Conservation (phyloP, 2,797 vertebrate genomes). For the Phylloscopus collybita region DNA sequence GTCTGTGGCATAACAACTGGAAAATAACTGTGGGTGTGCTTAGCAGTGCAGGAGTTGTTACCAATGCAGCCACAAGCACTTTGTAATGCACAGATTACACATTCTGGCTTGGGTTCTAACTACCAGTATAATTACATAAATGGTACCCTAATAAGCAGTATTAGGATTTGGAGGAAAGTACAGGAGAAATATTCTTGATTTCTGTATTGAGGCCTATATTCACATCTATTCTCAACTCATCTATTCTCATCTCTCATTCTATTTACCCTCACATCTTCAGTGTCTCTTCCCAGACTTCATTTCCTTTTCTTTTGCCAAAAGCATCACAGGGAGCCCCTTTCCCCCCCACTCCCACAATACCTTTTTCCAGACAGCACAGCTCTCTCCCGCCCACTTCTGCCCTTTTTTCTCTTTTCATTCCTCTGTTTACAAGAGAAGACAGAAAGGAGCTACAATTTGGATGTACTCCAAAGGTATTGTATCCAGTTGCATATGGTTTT, state of each 20-base stretch:
- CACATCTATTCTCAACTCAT: too few species aligned
- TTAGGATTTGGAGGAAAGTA: not conserved
- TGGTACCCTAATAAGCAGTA: not conserved
- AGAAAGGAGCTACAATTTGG: not conserved
- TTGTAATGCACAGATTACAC: not conserved
- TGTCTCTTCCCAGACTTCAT: not conserved
- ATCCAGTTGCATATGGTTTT: not conserved
- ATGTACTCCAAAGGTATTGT: not conserved
- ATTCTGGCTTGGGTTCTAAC: not conserved
- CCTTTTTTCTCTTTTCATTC: not conserved
- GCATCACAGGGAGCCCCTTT: too few species aligned
- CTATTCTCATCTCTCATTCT: too few species aligned
- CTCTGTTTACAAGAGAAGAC: not conserved
- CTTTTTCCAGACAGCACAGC: not conserved
- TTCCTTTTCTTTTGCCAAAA: not conserved
- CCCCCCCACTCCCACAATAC: accelerated
- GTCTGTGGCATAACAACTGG: not conserved
- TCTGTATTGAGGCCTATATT: not conserved
- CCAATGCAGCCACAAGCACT: not conserved
- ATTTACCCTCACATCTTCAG: not conserved
- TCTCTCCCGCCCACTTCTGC: not conserved
- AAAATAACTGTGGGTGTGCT: not conserved
- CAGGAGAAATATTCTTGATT: not conserved
- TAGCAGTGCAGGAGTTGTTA: not conserved
- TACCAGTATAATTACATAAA: not conserved